Evolutionary conservation across 2,113 vertebrate genomes (phyloP).

Genomic region (Siniperca chuatsi): DNA sequence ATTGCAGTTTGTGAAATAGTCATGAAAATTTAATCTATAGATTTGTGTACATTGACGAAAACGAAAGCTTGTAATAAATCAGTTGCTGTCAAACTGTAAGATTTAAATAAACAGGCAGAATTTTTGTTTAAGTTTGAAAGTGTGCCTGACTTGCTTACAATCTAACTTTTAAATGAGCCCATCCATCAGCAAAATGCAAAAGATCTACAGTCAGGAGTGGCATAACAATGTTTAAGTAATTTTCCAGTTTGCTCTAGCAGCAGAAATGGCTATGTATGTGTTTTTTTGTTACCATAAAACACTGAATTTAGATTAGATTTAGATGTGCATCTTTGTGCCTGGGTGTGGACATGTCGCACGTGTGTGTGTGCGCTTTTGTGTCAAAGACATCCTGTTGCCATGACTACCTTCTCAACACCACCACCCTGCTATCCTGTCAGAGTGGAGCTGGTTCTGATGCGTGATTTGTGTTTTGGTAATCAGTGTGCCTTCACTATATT

Average conservation of each 20-base stretch:
- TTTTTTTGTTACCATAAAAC: slow-evolving; percentile 4
- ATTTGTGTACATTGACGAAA: too few relatives aligned
- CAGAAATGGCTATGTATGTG: not conserved
- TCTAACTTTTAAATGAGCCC: slow-evolving; percentile 24
- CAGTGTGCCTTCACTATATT: not conserved
- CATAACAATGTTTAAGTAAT: slow-evolving; percentile 16
- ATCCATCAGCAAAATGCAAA: slow-evolving; percentile 43
- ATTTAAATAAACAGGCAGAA: slow-evolving; percentile 3
- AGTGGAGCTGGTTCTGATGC: slow-evolving; percentile 10
- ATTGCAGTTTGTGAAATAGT: too few relatives aligned
- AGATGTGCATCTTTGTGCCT: not conserved
- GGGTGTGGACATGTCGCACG: not conserved
- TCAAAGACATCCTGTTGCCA: slow-evolving; percentile 53
- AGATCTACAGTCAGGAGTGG: slow-evolving; percentile 15
- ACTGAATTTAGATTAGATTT: not conserved
- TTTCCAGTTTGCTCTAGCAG: not conserved
- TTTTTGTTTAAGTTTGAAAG: not conserved
- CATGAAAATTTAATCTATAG: too few relatives aligned
- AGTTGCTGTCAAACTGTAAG: not conserved
- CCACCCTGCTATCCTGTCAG: slow-evolving; percentile 24
- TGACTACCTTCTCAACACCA: slow-evolving; percentile 47
- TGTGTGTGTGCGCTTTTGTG: not conserved
- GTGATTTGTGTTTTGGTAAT: not conserved
- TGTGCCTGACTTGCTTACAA: slow-evolving; percentile 5
- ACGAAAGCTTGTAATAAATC: not conserved